These are phyloP conservation scores for Tylochromis polylepis DNA, from an alignment of 2,113 vertebrate genomes.

Conservation along the genomic window DNA sequence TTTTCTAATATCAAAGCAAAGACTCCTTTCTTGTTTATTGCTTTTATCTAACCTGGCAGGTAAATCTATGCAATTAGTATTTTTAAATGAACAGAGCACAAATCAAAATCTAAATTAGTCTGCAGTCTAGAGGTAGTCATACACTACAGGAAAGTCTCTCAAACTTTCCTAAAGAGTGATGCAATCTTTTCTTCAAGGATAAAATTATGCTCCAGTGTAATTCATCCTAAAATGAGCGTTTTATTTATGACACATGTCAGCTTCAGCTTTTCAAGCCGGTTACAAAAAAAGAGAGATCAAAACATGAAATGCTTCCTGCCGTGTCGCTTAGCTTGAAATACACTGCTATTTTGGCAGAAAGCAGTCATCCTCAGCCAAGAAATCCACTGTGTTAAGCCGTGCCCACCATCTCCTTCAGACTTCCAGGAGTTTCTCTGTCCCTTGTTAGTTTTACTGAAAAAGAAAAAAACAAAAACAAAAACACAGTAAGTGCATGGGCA, in stretches of 20 bases:
- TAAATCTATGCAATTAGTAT: neutral
- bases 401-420: constrained; percentile 25
- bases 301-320: constrained; percentile 21
- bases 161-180: neutral
- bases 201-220: neutral
- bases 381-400: constrained; percentile 17
- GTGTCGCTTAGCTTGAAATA: constrained; percentile 22
- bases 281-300: constrained; percentile 6
- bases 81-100: neutral
- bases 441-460: neutral
- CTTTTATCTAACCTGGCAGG: constrained; percentile 5
- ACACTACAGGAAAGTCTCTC: neutral
- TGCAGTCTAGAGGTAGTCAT: neutral
- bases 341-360: constrained; percentile 27
- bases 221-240: neutral
- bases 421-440: constrained; percentile 6
- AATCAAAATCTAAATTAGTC: neutral
- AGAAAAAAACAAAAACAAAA: neutral
- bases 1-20: constrained; percentile 5
- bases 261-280: neutral
- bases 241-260: neutral
- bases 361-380: constrained; percentile 19
- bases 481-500: neutral
- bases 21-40: neutral
- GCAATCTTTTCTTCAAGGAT: neutral